phyloP scores from a whole-genome alignment of 2,113 vertebrate genomes.

The Petromus typicus region DNA sequence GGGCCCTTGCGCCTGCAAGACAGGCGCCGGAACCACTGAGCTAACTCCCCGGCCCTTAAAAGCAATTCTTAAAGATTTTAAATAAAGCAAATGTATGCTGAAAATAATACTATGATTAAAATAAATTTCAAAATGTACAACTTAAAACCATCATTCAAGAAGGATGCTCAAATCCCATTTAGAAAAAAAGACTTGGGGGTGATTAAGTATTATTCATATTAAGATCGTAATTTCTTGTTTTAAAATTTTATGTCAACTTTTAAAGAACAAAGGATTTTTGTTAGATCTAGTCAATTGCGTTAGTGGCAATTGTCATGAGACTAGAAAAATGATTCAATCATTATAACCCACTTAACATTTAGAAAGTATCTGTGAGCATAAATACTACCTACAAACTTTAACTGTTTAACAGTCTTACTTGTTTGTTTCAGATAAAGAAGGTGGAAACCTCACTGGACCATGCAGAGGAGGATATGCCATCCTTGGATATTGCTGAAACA shows the following conservation, averaged over 20 bases:
- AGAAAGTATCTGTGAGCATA: background rate
- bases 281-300: background rate
- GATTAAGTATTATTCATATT: background rate
- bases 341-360: background rate
- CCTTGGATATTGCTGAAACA: conserved; percentile 96
- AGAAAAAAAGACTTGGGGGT: background rate
- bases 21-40: too few relatives aligned
- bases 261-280: conserved; percentile 15
- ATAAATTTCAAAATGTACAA: background rate
- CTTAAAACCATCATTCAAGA: conserved; percentile 1
- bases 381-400: background rate
- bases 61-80: background rate
- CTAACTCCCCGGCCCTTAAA: too few relatives aligned
- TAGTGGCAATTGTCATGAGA: background rate
- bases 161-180: background rate
- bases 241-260: conserved; percentile 16
- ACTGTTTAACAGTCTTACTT: conserved; percentile 89
- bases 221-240: background rate
- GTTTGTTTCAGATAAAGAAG: conserved; percentile 88
- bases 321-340: background rate
- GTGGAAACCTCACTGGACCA: conserved; percentile 91
- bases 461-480: conserved; percentile 92
- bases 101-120: background rate
- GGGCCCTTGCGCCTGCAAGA: too few relatives aligned
- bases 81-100: background rate